phyloP scores from a whole-genome alignment of 64 coral and sea anemone genomes.

The Pocillopora damicornis region DNA sequence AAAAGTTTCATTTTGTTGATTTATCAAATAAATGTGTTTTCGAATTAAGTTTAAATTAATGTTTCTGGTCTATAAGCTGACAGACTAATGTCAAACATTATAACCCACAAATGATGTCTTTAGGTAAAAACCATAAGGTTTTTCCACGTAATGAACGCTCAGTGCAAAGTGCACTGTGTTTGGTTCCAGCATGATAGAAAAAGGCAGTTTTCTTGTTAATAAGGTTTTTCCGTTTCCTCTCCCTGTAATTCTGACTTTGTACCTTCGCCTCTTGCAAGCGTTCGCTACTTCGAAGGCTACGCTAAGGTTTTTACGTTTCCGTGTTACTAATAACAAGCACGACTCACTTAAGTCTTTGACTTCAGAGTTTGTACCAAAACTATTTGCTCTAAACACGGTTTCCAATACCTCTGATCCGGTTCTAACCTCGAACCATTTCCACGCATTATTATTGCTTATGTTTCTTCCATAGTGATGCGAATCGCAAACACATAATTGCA shows the following conservation, averaged over 20 bases:
- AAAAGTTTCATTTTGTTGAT: neutral
- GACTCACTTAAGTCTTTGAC: conserved; percentile 59
- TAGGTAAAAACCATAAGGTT: conserved; percentile 51
- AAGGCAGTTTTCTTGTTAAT: conserved; percentile 54
- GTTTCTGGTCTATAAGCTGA: neutral
- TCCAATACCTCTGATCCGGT: conserved; percentile 47
- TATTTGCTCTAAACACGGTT: conserved; percentile 56
- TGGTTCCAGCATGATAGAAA: conserved; percentile 49
- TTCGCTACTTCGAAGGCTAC: conserved; percentile 65
- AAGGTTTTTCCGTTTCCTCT: conserved; percentile 31
- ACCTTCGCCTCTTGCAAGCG: conserved; percentile 39
- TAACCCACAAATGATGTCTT: conserved; percentile 24
- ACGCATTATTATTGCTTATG: conserved; percentile 10
- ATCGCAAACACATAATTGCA: conserved; percentile 67
- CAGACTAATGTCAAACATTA: neutral
- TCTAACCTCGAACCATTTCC: conserved; percentile 65
- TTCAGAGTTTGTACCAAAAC: conserved; percentile 61
- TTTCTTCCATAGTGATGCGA: conserved; percentile 15
- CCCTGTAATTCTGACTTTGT: conserved; percentile 50
- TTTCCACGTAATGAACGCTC: conserved; percentile 66
- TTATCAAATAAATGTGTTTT: neutral
- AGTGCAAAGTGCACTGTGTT: conserved; percentile 64
- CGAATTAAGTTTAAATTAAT: neutral
- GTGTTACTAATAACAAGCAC: conserved; percentile 58
- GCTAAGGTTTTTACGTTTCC: conserved; percentile 55